phyloP scores from a whole-genome alignment of 1,140 invertebrate species.

The Drosophila fuyamai region DNA sequence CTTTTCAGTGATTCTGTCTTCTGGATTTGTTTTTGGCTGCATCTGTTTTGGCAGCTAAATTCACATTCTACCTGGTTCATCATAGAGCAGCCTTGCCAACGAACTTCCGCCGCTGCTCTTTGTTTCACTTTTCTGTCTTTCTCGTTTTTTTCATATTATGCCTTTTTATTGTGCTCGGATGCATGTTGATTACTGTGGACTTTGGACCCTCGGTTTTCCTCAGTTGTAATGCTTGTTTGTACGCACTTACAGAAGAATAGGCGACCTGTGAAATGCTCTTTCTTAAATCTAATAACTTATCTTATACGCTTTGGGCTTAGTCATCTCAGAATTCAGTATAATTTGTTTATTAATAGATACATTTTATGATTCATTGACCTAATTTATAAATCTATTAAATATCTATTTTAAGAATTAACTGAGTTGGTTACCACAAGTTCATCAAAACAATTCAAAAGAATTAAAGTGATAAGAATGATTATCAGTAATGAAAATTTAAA shows the following conservation, averaged over 20 bases:
- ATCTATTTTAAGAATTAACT: not conserved
- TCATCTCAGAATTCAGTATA: constrained; percentile 1
- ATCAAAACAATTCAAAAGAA: not conserved
- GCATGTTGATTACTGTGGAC: constrained; percentile 50
- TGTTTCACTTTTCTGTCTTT: constrained; percentile 20
- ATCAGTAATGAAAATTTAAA: not conserved
- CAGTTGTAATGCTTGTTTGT: constrained; percentile 32
- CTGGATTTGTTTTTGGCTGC: constrained; percentile 11
- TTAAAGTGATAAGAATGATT: not conserved
- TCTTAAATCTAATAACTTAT: not conserved
- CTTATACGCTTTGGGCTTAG: not conserved
- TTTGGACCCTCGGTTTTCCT: constrained; percentile 51
- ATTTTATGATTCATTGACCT: constrained; percentile 23
- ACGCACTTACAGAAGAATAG: constrained; percentile 1
- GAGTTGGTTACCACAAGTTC: not conserved
- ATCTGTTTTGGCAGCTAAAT: constrained; percentile 23
- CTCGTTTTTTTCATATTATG: not conserved
- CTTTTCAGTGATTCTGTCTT: constrained; percentile 15
- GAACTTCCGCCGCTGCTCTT: constrained; percentile 32
- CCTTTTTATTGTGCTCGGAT: constrained; percentile 28
- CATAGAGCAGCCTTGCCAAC: constrained; percentile 14
- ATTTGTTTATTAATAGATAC: not conserved
- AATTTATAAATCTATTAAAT: not conserved
- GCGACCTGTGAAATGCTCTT: constrained; percentile 12
- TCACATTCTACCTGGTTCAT: constrained; percentile 30